Conservation (phyloP, 37 sponge, comb jelly and placozoan genomes). For the Cladorhizidae sp. region DNA sequence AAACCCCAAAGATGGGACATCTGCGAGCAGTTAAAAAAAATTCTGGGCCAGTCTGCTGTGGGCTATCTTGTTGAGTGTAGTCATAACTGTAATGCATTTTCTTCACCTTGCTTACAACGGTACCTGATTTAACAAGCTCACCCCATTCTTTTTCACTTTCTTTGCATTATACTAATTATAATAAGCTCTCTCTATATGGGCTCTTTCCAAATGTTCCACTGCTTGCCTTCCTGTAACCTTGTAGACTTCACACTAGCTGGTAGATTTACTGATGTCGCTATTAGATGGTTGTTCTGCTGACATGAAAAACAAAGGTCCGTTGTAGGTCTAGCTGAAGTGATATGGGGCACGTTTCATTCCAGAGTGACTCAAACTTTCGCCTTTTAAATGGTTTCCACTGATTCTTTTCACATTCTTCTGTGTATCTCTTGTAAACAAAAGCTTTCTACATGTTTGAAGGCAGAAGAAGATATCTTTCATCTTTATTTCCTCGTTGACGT, state of each 20-base stretch:
- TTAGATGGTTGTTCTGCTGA: not conserved
- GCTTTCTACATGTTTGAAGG: not conserved
- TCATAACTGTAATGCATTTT: no score
- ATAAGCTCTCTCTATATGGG: not conserved
- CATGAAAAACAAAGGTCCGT: not conserved
- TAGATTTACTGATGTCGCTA: not conserved
- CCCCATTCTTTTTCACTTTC: no score
- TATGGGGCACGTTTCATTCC: not conserved
- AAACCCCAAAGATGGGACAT: conserved; percentile 17
- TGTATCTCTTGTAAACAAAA: not conserved
- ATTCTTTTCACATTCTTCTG: not conserved
- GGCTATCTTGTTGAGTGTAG: conserved; percentile 29
- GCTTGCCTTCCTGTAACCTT: not conserved
- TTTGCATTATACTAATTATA: no score
- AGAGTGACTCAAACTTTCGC: not conserved
- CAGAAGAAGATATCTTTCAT: not conserved
- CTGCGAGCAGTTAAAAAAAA: conserved; percentile 17
- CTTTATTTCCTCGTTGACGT: not conserved
- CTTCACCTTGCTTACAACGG: not conserved
- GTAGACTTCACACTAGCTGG: not conserved
- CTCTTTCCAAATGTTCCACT: not conserved
- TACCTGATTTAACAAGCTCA: not conserved
- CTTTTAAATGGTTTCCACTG: not conserved
- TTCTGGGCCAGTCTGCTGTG: conserved; percentile 36
- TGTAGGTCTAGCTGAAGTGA: not conserved